Percentiles rank a stretch among this genome's conserved stretches.
These are phyloP conservation scores for Sporophila hypoxantha DNA, from an alignment of 2,113 vertebrate genomes.

Conservation along the genomic window DNA sequence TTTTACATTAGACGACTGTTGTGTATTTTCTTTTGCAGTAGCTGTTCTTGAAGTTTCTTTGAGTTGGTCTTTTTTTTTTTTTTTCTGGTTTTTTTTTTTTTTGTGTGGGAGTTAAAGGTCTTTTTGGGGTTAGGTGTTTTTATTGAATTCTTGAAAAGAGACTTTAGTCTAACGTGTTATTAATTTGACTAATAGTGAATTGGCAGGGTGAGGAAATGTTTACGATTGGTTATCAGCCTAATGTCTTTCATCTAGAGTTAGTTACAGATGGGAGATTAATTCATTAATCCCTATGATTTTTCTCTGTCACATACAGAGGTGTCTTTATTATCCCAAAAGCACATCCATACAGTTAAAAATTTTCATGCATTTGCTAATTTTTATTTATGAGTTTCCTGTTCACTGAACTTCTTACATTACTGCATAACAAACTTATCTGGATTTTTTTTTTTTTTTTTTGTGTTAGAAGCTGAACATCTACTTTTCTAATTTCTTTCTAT, in stretches of 20 bases:
- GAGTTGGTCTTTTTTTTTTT: no score
- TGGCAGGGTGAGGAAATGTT: background rate
- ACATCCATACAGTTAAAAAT: background rate
- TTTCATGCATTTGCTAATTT: background rate
- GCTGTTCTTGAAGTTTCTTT: background rate
- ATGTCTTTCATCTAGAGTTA: background rate
- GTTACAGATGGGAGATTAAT: background rate
- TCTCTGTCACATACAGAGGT: background rate
- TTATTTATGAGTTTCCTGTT: background rate
- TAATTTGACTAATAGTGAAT: background rate
- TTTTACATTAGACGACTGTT: background rate
- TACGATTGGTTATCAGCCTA: background rate
- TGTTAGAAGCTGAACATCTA: background rate
- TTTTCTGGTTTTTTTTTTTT: rapidly evolving
- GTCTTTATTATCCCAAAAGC: background rate
- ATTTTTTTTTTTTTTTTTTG: background rate
- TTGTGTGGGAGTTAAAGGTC: rapidly evolving
- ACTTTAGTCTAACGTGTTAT: background rate
- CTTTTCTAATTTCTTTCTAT: background rate
- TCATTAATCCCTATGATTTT: background rate
- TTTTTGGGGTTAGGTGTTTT: background rate
- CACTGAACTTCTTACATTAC: background rate
- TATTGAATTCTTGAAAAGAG: background rate
- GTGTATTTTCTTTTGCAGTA: background rate
- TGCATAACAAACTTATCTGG: background rate